Evolutionary conservation across 2,113 vertebrate species (phyloP).

Genomic region (Bubo scandiacus): DNA sequence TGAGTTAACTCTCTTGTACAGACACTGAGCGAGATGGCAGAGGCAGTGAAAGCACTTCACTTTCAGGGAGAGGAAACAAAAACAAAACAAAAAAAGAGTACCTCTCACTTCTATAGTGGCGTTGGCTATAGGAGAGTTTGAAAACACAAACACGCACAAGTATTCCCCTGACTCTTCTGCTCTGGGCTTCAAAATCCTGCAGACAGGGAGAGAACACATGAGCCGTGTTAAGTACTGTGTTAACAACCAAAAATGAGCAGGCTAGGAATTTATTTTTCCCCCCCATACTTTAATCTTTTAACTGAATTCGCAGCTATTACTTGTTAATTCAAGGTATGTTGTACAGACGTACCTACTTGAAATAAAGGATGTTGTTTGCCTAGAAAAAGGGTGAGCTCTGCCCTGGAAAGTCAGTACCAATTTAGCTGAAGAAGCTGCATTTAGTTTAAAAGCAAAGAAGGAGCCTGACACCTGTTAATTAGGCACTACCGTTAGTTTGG

Average conservation of each 20-base stretch:
- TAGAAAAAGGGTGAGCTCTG: neutral
- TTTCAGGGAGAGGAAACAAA: neutral
- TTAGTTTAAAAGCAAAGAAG: neutral
- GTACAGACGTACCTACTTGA: neutral
- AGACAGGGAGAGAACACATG: conserved; percentile 56
- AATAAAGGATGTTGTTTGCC: neutral
- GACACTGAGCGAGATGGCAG: neutral
- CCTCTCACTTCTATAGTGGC: conserved; percentile 97
- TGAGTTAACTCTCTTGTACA: neutral
- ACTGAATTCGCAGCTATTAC: neutral
- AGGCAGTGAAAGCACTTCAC: neutral
- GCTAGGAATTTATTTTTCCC: neutral
- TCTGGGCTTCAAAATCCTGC: conserved; percentile 88
- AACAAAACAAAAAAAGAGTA: conserved; percentile 61
- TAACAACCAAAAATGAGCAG: neutral
- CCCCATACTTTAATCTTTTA: neutral
- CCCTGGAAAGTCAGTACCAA: neutral
- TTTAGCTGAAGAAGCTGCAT: neutral
- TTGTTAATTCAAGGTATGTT: neutral
- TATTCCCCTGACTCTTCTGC: conserved; percentile 95
- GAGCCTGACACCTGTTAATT: neutral
- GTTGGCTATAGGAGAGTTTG: conserved; percentile 88
- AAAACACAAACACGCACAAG: conserved; percentile 93
- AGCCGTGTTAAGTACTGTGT: neutral
- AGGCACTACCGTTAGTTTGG: neutral